These are phyloP conservation scores for Charadrius vociferus DNA, from an alignment of 2,113 vertebrate genomes.

Conservation along the genomic window DNA sequence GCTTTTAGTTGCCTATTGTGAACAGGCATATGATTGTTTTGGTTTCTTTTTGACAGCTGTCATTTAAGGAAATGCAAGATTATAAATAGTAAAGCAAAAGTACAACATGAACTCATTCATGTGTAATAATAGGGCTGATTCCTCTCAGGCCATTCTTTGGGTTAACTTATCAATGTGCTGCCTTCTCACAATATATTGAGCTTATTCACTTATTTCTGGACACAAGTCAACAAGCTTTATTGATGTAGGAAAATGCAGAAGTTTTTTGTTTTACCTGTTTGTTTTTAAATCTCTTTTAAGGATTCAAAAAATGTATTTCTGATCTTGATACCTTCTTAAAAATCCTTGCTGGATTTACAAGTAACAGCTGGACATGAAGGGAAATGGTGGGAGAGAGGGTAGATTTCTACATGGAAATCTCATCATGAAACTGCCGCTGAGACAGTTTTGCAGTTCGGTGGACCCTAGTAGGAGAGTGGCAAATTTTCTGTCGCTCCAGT, in stretches of 20 bases:
- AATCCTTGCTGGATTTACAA: not conserved
- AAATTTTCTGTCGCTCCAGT: not conserved
- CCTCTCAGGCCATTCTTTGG: not conserved
- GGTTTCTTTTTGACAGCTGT: not conserved
- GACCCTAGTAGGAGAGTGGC: not conserved
- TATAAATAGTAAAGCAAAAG: not conserved
- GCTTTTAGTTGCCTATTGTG: not conserved
- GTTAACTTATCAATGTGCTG: not conserved
- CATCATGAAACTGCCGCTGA: not conserved
- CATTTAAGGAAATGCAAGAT: not conserved
- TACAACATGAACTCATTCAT: not conserved
- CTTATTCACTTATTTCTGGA: not conserved
- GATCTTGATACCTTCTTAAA: not conserved
- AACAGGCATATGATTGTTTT: not conserved
- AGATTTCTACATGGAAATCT: not conserved
- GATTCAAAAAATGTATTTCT: not conserved
- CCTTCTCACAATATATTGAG: not conserved
- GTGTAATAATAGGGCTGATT: not conserved
- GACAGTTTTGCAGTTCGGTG: not conserved
- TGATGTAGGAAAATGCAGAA: accelerated
- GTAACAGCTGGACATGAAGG: not conserved
- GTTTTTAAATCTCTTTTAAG: not conserved
- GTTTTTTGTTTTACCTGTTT: not conserved
- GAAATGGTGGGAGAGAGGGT: not conserved
- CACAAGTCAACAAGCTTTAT: not conserved